A percentile compares a stretch with the other conserved stretches of the same genome.
These are phyloP conservation scores for Hetaerina americana DNA, from an alignment of 1,140 invertebrate species.

Conservation along the genomic window DNA sequence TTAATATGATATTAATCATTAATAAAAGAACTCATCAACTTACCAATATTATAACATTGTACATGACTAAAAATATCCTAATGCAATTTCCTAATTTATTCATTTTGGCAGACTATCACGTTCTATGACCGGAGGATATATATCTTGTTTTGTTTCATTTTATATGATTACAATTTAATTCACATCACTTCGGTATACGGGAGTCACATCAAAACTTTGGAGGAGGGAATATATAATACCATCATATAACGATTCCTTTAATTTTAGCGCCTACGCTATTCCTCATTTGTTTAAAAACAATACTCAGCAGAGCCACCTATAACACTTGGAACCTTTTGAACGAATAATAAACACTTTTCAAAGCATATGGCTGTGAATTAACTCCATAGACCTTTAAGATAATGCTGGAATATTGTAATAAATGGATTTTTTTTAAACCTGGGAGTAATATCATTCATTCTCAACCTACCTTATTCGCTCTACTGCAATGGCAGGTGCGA, in stretches of 20 bases:
- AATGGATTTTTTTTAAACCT: too few relatives aligned
- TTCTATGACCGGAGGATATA: background rate
- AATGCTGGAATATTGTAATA: too few relatives aligned
- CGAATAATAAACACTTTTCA: too few relatives aligned
- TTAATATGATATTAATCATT: background rate
- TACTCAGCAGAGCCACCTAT: too few relatives aligned
- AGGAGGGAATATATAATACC: background rate
- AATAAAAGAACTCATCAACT: background rate
- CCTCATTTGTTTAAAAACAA: too few relatives aligned
- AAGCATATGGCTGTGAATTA: too few relatives aligned
- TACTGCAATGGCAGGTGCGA: too few relatives aligned
- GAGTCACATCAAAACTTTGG: background rate
- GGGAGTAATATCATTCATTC: too few relatives aligned
- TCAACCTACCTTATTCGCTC: too few relatives aligned
- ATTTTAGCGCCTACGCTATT: background rate
- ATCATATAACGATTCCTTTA: background rate
- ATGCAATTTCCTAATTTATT: background rate
- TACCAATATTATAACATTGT: background rate
- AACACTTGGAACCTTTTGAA: too few relatives aligned
- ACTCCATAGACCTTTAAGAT: too few relatives aligned
- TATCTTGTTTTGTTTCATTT: background rate
- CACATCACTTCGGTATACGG: background rate
- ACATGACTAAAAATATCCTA: background rate
- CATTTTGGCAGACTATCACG: too few relatives aligned
- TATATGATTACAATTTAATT: background rate